phyloP scores from a whole-genome alignment of 2,888 invertebrate species.

The Odontocolon sp. region DNA sequence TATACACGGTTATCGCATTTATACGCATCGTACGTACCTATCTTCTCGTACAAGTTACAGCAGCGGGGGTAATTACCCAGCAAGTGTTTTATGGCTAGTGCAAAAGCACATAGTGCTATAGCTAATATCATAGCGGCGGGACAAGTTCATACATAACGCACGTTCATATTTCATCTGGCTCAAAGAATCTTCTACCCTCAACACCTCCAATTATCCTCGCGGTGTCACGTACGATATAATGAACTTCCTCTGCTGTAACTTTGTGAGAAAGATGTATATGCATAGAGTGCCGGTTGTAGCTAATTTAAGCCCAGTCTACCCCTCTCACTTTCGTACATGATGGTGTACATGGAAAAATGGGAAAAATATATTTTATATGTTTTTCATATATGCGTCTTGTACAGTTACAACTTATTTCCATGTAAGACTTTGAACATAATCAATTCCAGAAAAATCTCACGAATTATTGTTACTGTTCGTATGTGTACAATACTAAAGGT shows the following conservation, averaged over 20 bases:
- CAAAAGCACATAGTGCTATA: background rate
- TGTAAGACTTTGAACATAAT: no score
- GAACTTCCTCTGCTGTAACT: background rate
- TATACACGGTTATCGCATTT: constrained; percentile 34
- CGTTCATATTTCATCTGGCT: constrained; percentile 37
- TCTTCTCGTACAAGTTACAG: constrained; percentile 46
- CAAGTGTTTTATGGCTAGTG: constrained; percentile 46
- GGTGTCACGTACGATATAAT: constrained; percentile 23
- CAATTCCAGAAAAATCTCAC: no score
- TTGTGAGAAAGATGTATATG: background rate
- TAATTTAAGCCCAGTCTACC: no score
- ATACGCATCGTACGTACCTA: constrained; percentile 32
- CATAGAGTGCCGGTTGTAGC: no score
- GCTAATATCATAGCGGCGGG: background rate
- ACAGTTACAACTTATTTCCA: no score
- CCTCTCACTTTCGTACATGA: no score
- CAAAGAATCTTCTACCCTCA: constrained; percentile 5
- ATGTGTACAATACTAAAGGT: no score
- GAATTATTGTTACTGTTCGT: no score
- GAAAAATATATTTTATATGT: no score
- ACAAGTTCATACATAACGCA: constrained; percentile 37
- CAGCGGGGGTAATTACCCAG: constrained; percentile 46
- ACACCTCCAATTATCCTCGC: constrained; percentile 45
- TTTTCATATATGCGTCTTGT: no score
- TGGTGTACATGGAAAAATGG: no score